phyloP scores from a whole-genome alignment of 2,888 invertebrate species.

The Lacanobia wlatinum region DNA sequence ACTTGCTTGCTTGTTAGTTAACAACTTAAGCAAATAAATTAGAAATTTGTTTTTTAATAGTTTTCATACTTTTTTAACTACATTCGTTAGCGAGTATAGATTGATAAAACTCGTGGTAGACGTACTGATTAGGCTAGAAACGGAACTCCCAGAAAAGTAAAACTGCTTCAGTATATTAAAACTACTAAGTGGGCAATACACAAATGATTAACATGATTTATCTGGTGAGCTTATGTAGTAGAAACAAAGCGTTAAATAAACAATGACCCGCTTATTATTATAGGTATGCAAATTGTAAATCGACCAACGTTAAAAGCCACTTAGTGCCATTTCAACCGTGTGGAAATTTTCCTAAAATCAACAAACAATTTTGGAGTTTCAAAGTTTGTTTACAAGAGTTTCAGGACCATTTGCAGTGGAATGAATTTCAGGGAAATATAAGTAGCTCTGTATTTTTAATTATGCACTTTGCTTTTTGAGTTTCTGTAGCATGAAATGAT shows the following conservation, averaged over 20 bases:
- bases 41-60: no score
- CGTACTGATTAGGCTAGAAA: no score
- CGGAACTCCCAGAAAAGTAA: no score
- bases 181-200: no score
- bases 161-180: no score
- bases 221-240: background rate
- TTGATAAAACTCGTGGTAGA: no score
- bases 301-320: background rate
- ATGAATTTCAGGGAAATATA: background rate
- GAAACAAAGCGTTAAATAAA: background rate
- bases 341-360: slow-evolving; percentile 17
- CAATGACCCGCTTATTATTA: background rate
- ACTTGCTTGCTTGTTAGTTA: no score
- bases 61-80: no score
- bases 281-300: slow-evolving; percentile 2
- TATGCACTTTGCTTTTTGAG: slow-evolving; percentile 33
- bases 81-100: no score
- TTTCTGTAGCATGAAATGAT: slow-evolving; percentile 23
- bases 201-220: no score
- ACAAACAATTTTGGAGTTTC: slow-evolving; percentile 16
- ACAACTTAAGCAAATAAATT: no score
- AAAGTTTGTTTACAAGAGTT: slow-evolving; percentile 13
- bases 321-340: slow-evolving; percentile 22
- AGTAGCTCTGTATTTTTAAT: slow-evolving; percentile 12
- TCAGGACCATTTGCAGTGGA: slow-evolving; percentile 13